A percentile compares a stretch with the other conserved stretches of the same genome.
These are phyloP conservation scores for Drosophila fungiperda DNA, from an alignment of 2,888 invertebrate species.

Conservation along the genomic window DNA sequence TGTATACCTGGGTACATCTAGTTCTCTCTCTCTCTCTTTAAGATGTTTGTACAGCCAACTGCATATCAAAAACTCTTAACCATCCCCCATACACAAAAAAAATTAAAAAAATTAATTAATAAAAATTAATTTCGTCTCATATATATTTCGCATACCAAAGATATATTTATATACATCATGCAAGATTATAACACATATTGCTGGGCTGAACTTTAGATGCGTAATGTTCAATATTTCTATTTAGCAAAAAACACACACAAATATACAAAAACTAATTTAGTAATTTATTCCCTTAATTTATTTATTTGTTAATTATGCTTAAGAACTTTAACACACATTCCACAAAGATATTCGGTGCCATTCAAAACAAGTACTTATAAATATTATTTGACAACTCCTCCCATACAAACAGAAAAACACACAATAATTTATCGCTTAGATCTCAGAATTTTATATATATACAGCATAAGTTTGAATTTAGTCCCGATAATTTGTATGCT, in stretches of 20 bases:
- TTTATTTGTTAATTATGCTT: slow-evolving; percentile 54
- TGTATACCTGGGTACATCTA: slow-evolving; percentile 7
- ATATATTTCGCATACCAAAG: slow-evolving; percentile 51
- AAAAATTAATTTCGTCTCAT: slow-evolving; percentile 24
- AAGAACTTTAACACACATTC: slow-evolving; percentile 58
- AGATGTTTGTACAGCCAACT: slow-evolving; percentile 23
- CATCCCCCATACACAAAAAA: neutral
- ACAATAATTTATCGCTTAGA: slow-evolving; percentile 29
- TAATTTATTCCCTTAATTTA: slow-evolving; percentile 50
- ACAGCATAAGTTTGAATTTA: slow-evolving; percentile 29
- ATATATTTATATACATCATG: slow-evolving; percentile 42
- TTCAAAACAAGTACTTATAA: slow-evolving; percentile 42
- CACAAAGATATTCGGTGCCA: slow-evolving; percentile 56
- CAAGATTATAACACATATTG: slow-evolving; percentile 40
- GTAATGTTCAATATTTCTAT: slow-evolving; percentile 28
- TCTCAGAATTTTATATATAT: slow-evolving; percentile 40
- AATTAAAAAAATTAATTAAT: neutral
- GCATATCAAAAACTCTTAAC: slow-evolving; percentile 23
- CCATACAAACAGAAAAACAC: slow-evolving; percentile 2
- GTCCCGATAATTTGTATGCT: slow-evolving; percentile 26
- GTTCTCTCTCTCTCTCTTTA: slow-evolving; percentile 15
- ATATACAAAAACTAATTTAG: slow-evolving; percentile 33
- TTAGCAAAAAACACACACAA: slow-evolving; percentile 23
- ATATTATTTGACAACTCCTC: slow-evolving; percentile 31
- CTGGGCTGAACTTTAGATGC: slow-evolving; percentile 54